Conservation (phyloP, 2,113 vertebrate species). For the Sceloporus undulatus region DNA sequence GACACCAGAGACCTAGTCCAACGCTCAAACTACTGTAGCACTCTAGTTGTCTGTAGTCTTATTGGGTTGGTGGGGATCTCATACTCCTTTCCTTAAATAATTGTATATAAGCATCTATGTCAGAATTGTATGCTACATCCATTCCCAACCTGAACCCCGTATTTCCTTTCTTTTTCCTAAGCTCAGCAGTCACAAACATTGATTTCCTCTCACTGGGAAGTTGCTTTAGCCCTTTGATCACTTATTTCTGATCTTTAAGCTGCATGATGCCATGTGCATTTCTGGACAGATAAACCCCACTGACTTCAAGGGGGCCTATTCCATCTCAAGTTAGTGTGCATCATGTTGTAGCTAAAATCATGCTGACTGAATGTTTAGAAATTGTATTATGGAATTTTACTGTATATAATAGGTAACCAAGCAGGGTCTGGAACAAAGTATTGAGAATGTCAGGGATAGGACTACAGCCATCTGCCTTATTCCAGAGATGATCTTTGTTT, state of each 20-base stretch:
- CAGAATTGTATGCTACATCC: no score
- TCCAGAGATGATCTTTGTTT: conserved; percentile 71
- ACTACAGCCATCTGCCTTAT: conserved; percentile 71
- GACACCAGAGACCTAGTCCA: no score
- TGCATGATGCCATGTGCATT: background rate
- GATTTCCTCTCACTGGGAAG: no score
- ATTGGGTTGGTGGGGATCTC: background rate
- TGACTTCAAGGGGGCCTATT: background rate
- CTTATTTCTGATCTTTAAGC: background rate
- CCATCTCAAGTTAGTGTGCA: background rate
- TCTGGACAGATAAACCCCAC: background rate
- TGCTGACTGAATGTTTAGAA: background rate
- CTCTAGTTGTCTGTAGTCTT: background rate
- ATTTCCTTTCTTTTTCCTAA: no score
- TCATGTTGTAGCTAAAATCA: background rate
- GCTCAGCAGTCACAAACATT: background rate
- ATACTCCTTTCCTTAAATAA: background rate
- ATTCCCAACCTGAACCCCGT: no score
- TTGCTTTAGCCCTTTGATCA: background rate
- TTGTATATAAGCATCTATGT: no score
- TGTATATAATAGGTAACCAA: conserved; percentile 53
- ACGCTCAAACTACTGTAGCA: no score
- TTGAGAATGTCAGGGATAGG: conserved; percentile 52
- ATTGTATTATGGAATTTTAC: no score
- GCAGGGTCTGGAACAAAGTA: conserved; percentile 31